phyloP scores from a whole-genome alignment of 2,113 vertebrate species.

The Ochotona curzoniae region DNA sequence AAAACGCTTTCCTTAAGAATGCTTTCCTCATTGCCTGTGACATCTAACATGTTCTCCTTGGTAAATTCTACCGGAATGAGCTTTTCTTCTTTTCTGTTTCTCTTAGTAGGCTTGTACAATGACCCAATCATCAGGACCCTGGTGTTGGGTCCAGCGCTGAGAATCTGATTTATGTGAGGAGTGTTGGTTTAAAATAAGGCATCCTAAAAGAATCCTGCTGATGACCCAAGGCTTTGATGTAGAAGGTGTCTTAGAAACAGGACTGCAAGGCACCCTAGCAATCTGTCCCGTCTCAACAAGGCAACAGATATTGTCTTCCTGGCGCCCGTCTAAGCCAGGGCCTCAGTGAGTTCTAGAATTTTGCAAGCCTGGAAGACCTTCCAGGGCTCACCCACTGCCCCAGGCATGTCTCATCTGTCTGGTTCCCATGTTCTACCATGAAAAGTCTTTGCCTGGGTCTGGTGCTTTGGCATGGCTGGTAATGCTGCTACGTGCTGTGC shows the following conservation, averaged over 20 bases:
- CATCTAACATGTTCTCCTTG: background rate
- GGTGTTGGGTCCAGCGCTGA: background rate
- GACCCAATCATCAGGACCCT: background rate
- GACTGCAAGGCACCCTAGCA: background rate
- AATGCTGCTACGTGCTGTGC: too few relatives aligned
- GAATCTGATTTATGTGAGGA: background rate
- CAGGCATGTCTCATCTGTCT: background rate
- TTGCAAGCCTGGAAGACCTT: background rate
- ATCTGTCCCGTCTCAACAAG: background rate
- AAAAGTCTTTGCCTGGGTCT: background rate
- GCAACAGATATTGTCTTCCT: background rate
- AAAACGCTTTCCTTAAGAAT: background rate
- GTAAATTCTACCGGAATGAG: background rate
- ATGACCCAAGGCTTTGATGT: background rate
- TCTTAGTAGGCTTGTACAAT: background rate
- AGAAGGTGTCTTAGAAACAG: background rate
- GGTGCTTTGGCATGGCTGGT: too few relatives aligned
- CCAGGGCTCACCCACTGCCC: background rate
- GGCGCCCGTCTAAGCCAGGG: background rate
- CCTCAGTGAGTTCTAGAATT: background rate
- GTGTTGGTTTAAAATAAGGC: background rate
- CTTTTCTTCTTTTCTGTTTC: background rate
- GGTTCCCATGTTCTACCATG: background rate
- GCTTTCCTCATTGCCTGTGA: background rate
- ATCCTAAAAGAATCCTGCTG: background rate